Base-by-base conservation (phyloP, 2,797 vertebrate species). In the Bovichtus diacanthus region DNA sequence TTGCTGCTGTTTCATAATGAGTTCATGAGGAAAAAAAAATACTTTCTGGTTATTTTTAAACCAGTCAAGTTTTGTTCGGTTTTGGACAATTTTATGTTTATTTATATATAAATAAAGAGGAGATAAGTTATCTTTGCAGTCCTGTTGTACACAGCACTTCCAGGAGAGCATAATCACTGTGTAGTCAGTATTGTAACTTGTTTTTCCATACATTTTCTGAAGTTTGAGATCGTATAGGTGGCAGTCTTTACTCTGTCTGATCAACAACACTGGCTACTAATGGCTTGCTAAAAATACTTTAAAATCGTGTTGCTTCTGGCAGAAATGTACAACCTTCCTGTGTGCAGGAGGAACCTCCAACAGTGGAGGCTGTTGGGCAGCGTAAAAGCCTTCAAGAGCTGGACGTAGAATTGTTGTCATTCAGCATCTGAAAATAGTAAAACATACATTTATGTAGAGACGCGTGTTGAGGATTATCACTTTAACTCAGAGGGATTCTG, bases 401-500 rank as follows among this genome's bases (percentile, higher is more conserved):
- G n/a, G 3, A 27, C 23, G 25, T 2, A 27, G 21, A 34, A 5
- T 12, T 19, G 39, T 43, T n/a, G 41, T 29, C 29, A 70, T 10
- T 19, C 34, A 18, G 19, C 44, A 54, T 23, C 21, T 50, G 25
- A 56, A 63, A 64, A 64, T 3, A 46, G 1, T 2, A 16, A 5
- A 54, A 65, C 23, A 11, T n/a, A 18, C 6, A 41, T 68, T 21
- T 23, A 41, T 66, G 31, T 53, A 4, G 8, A 67, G 21, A 0
- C 41, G 54, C 51, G 46, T 27, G 21, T 50, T 16, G 7, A 47
- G 34, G 54, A 47, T 67, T 54, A 38, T 79, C 53, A 29, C 44
- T 63, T 74, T 6, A 47, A 53, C 38, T 51, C 6, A 3, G 10
- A 36, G 44, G 23, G 6, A 31, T 16, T 23, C 3, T 59, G 23